These are phyloP conservation scores for Harpalus rufipes DNA, from an alignment of 2,888 invertebrate genomes.

Conservation along the genomic window DNA sequence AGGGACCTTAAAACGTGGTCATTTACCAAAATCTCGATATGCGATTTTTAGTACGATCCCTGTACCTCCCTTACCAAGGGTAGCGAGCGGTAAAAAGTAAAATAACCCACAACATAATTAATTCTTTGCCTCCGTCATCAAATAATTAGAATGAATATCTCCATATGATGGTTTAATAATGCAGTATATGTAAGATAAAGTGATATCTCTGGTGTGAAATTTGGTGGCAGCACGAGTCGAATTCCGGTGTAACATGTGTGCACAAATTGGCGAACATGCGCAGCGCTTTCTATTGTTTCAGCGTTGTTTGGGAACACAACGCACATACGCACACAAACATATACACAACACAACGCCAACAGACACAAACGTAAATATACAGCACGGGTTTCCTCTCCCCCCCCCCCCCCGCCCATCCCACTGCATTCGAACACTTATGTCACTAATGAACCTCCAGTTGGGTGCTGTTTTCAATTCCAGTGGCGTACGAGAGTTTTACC, in stretches of 20 bases:
- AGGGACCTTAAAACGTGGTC: too few species aligned
- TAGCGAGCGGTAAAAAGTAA: too few species aligned
- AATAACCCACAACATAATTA: too few species aligned
- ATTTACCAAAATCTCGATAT: too few species aligned
- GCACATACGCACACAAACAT: conserved; percentile 37
- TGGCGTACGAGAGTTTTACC: conserved; percentile 25
- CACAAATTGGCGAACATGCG: conserved; percentile 59
- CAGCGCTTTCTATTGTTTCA: conserved; percentile 57
- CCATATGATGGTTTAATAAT: neutral
- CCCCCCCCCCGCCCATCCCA: neutral
- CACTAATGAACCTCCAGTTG: conserved; percentile 61
- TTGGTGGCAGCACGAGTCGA: conserved; percentile 45
- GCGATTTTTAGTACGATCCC: too few species aligned
- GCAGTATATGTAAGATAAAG: neutral
- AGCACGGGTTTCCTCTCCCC: neutral
- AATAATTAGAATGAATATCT: neutral
- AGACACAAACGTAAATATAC: conserved; percentile 50
- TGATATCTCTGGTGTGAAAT: conserved; percentile 17
- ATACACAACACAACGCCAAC: conserved; percentile 22
- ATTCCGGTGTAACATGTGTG: conserved; percentile 52
- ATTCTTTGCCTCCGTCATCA: too few species aligned
- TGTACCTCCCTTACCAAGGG: too few species aligned
- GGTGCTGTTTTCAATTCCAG: conserved; percentile 39
- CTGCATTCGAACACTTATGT: conserved; percentile 62
- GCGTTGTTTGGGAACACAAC: conserved; percentile 53